Conservation (phyloP, 2,113 vertebrate species). For the Thalassarche chlororhynchos region DNA sequence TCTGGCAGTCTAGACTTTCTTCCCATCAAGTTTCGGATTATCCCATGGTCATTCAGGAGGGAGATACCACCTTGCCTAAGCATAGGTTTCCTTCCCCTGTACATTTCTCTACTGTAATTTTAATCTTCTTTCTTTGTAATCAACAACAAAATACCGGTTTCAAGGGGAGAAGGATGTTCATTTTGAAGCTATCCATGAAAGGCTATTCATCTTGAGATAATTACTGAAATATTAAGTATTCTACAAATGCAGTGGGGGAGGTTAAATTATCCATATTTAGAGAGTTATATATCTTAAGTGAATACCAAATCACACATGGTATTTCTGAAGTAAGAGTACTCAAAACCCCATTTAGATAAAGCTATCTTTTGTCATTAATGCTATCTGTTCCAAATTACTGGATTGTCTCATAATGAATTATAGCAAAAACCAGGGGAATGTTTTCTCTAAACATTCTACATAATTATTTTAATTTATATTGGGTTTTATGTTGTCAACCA, state of each 20-base stretch:
- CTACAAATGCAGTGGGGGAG: neutral
- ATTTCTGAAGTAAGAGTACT: neutral
- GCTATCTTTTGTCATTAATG: neutral
- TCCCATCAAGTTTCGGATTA: neutral
- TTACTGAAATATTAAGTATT: neutral
- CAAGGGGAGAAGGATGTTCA: neutral
- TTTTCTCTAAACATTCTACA: neutral
- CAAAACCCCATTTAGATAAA: neutral
- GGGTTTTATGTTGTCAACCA: neutral
- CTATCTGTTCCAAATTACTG: neutral
- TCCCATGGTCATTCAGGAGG: rapidly evolving
- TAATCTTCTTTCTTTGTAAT: neutral
- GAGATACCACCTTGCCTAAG: neutral
- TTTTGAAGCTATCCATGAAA: neutral
- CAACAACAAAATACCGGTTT: neutral
- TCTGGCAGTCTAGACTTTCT: neutral
- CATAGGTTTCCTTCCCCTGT: neutral
- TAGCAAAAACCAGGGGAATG: neutral
- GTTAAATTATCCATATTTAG: neutral
- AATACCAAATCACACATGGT: neutral
- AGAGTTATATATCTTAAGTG: neutral
- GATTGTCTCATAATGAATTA: neutral
- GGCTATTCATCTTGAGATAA: neutral
- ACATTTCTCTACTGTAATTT: neutral
- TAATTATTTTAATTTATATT: neutral